Evolutionary conservation across 2,888 invertebrate species (phyloP), one percentile per base, ranked within the genome.

Genomic region (Eumerus sabulonum): DNA sequence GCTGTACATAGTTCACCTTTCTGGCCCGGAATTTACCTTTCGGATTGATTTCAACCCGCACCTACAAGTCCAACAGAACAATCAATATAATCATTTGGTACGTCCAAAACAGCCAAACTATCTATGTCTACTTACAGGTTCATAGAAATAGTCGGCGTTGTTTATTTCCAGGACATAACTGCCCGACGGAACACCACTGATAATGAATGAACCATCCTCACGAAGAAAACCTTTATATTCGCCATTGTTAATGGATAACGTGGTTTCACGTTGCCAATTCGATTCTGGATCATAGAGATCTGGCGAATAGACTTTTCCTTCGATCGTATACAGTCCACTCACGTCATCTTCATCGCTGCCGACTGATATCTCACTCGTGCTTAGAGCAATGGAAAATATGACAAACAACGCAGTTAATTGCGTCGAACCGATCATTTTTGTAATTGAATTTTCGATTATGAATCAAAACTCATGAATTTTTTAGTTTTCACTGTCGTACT

Each of bases 11-110:
- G 88, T 98, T 98, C 0, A 99, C 95, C 90, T 95, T 96, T 50
- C 99, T 91, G 0, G 98, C 98, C 83, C 99, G 92, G 85, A 95
- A 96, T 89, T 98, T 99, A 42, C 99, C 99, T 89, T 98, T 98
- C 0, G 96, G 95, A 87, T 97, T 99, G 76, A 99, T 98, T 90
- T 99, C 99, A 1, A 99, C 98, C 77, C 99, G 91, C 11, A 88
- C 82, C 72, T 86, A 77, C 13, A 47, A 64, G 50, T 59, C 27
- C 2, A 16, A 47, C 11, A 27, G n/a, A n/a, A n/a, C n/a, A n/a
- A n/a, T n/a, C n/a, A n/a, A n/a, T 40, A 44, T 13, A 42, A 9
- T 38, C 3, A 17, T 9, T 38, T 2, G 9, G 4, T 13, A 45
- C 12, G 7, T 14, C 35, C 1, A 27, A 1, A 3, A 11, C 12